Conservation (phyloP, 2,888 invertebrate species). For the Nowickia ferox region DNA sequence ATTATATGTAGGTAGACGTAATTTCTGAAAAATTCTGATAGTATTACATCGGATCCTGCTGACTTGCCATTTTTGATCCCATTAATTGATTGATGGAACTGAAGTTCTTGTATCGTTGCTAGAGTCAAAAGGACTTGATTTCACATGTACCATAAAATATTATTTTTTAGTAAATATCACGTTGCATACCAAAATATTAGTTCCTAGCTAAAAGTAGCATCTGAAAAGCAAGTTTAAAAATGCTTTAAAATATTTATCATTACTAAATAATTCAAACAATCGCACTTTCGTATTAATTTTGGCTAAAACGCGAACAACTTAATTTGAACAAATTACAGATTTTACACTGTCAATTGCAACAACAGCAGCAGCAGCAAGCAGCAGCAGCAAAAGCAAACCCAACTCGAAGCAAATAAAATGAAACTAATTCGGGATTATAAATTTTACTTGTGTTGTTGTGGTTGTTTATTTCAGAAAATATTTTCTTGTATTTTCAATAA, state of each 20-base stretch:
- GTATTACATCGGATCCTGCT: no score
- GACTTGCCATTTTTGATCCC: no score
- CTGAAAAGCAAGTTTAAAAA: background rate
- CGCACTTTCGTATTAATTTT: conserved; percentile 1
- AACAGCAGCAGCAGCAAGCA: conserved; percentile 12
- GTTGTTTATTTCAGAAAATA: conserved; percentile 58
- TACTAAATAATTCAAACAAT: conserved; percentile 8
- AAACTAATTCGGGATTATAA: conserved; percentile 60
- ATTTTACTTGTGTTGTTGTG: conserved; percentile 43
- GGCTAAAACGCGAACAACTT: conserved; percentile 27
- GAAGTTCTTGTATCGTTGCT: no score
- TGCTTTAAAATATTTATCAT: background rate
- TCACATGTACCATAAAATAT: no score
- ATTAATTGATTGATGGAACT: no score
- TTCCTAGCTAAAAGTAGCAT: background rate
- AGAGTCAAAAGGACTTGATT: no score
- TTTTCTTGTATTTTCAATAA: conserved; percentile 68
- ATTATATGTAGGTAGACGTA: no score
- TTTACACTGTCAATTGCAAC: conserved; percentile 39
- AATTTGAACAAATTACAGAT: conserved; percentile 51
- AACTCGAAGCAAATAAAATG: conserved; percentile 33
- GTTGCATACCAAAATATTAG: background rate
- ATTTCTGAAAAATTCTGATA: no score
- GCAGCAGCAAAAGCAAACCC: background rate
- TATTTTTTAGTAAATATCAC: no score